Evolutionary conservation across 2,888 invertebrate genomes (phyloP).

Genomic region (Drosophila quinaria): DNA sequence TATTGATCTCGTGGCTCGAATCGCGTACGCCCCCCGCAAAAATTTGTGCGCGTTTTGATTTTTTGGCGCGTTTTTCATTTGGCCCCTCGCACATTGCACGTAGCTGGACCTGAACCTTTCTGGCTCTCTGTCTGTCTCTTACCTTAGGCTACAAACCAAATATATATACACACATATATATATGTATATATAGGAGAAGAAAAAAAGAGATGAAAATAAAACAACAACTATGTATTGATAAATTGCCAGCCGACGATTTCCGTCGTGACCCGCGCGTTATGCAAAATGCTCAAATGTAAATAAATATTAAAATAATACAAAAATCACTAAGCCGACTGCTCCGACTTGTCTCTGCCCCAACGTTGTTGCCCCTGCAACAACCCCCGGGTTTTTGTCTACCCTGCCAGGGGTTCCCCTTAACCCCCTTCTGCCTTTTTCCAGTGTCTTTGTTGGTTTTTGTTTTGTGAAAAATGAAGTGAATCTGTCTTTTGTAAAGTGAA

Average conservation of each 20-base stretch:
- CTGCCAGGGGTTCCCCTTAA: background rate
- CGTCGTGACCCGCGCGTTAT: conserved; percentile 85
- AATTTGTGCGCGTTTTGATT: conserved; percentile 75
- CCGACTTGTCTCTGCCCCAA: conserved; percentile 6
- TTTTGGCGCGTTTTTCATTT: conserved; percentile 78
- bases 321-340: conserved; percentile 66
- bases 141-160: conserved; percentile 52
- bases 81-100: conserved; percentile 57
- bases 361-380: background rate
- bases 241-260: conserved; percentile 84
- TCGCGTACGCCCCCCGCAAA: conserved; percentile 56
- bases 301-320: conserved; percentile 81
- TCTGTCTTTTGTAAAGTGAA: conserved; percentile 74
- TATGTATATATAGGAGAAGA: background rate
- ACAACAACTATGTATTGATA: conserved; percentile 82
- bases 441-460: conserved; percentile 45
- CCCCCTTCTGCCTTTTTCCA: background rate
- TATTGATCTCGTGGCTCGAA: conserved; percentile 64
- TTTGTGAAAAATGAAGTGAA: conserved; percentile 78
- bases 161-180: conserved; percentile 10
- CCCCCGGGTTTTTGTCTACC: background rate
- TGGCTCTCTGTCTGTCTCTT: conserved; percentile 44
- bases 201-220: conserved; percentile 24
- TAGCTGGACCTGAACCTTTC: conserved; percentile 63
- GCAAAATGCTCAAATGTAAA: conserved; percentile 82